Conservation (phyloP, 2,888 invertebrate genomes). For the Pristionchus fissidentatus region DNA sequence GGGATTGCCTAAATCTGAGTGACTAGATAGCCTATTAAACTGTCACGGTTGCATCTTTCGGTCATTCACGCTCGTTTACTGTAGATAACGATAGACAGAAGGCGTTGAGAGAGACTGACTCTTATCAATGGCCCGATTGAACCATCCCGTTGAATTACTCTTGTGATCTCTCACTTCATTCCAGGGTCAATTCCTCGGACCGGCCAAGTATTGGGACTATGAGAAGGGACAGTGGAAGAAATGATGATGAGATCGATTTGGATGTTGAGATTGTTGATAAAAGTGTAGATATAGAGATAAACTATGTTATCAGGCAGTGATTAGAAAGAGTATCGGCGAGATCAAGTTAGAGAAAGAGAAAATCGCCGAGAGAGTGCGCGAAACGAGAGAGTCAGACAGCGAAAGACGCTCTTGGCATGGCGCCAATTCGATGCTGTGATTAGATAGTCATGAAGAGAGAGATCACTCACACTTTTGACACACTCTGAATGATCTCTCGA, state of each 20-base stretch:
- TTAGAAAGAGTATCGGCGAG: neutral
- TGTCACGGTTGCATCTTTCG: no score
- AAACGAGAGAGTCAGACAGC: no score
- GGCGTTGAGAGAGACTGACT: no score
- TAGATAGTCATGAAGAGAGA: neutral
- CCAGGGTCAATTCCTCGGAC: conserved; percentile 85
- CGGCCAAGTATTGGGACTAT: conserved; percentile 89
- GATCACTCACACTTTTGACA: neutral
- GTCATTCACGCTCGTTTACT: no score
- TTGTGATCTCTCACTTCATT: neutral
- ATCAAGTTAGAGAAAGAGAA: neutral
- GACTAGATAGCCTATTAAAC: conserved; percentile 78
- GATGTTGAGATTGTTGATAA: neutral
- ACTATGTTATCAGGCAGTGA: neutral
- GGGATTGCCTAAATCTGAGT: conserved; percentile 48
- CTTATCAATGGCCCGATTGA: neutral
- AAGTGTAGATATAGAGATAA: conserved; percentile 3
- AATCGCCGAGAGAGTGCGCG: no score
- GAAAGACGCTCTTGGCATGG: no score
- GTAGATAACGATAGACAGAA: no score
- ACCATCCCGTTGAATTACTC: neutral
- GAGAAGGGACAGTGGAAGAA: conserved; percentile 89
- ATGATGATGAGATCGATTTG: neutral
- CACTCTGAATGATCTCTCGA: neutral
- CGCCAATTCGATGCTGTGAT: neutral